A percentile compares a stretch with the other conserved stretches of the same genome.
Evolutionary conservation across 2,113 vertebrate species (phyloP).

Genomic region (Brachypteracias leptosomus): DNA sequence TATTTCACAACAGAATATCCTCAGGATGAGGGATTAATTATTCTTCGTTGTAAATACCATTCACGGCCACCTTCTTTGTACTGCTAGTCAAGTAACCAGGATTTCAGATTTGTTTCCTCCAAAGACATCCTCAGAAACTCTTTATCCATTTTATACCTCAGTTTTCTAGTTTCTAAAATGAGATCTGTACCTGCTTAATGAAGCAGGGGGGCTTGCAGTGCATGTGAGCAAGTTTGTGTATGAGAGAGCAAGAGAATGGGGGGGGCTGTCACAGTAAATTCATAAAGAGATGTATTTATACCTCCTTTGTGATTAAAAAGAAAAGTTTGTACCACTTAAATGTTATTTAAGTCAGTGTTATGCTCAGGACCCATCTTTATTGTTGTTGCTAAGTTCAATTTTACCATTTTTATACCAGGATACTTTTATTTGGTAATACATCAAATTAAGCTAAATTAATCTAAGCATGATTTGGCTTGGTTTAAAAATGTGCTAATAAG

Average conservation of each 20-base stretch:
- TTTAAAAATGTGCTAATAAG: neutral
- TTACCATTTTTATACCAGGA: neutral
- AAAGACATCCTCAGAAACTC: neutral
- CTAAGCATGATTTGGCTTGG: neutral
- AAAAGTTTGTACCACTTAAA: neutral
- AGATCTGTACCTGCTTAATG: neutral
- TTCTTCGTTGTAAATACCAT: neutral
- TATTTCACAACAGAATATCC: neutral
- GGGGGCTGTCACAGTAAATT: neutral
- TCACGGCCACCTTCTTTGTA: neutral
- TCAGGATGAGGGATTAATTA: neutral
- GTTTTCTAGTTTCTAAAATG: neutral
- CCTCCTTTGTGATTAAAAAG: neutral
- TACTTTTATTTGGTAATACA: neutral
- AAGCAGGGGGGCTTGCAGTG: neutral
- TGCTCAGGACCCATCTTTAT: neutral
- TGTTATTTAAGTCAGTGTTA: neutral
- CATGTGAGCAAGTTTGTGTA: rapidly evolving
- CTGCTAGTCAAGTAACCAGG: neutral
- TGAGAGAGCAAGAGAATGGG: neutral
- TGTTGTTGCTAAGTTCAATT: neutral
- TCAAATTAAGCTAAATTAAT: neutral
- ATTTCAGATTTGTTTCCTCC: neutral
- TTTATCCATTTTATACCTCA: neutral
- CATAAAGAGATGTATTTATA: neutral